phyloP scores from a whole-genome alignment of 2,797 vertebrate genomes.

The Catamblyrhynchus diadema region DNA sequence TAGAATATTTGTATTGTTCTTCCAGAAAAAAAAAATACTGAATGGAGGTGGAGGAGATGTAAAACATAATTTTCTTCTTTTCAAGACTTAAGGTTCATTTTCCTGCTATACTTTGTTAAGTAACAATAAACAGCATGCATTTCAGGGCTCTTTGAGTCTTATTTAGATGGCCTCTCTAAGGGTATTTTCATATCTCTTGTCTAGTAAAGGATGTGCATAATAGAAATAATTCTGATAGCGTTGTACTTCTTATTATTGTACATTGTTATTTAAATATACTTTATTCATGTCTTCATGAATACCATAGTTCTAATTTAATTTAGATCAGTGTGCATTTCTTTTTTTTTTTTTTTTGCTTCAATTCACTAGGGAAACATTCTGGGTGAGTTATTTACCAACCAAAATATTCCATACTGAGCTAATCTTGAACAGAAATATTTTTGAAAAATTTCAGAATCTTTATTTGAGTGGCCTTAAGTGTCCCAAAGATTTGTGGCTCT shows the following conservation, averaged over 20 bases:
- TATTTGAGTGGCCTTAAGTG: fast-evolving
- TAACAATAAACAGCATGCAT: not conserved
- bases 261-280: fast-evolving
- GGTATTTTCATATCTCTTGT: not conserved
- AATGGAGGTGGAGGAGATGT: not conserved
- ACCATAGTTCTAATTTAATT: not conserved
- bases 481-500: not conserved
- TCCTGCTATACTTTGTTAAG: not conserved
- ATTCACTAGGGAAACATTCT: not conserved
- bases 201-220: not conserved
- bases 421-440: not conserved
- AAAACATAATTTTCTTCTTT: not conserved
- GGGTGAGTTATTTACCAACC: fast-evolving
- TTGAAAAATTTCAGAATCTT: not conserved
- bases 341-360: not conserved
- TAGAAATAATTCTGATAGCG: not conserved
- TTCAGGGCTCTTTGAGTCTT: not conserved
- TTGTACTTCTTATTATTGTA: fast-evolving
- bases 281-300: not conserved
- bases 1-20: not conserved
- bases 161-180: not conserved
- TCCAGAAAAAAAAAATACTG: not conserved
- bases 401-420: not conserved
- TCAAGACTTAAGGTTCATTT: not conserved
- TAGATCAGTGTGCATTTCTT: not conserved